A percentile compares a stretch with the other conserved stretches of the same genome.
phyloP scores from a whole-genome alignment of 2,888 invertebrate genomes.

The Drosophila mimetica region DNA sequence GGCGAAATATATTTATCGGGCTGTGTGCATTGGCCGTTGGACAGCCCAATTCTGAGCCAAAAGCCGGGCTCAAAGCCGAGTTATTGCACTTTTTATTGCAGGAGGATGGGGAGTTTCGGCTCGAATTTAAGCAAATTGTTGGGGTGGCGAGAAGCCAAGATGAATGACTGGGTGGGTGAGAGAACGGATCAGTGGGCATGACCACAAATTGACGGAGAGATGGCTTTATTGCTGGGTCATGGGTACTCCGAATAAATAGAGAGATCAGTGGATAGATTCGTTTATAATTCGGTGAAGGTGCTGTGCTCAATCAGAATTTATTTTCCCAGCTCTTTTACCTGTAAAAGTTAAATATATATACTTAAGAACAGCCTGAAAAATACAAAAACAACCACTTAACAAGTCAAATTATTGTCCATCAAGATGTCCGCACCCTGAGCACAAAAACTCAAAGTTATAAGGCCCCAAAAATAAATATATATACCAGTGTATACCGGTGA shows the following conservation, averaged over 20 bases:
- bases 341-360: too few relatives aligned
- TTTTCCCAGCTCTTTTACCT: neutral
- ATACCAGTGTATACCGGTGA: constrained; percentile 20
- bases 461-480: constrained; percentile 15
- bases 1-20: constrained; percentile 50
- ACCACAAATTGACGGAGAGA: constrained; percentile 8
- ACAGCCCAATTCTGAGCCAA: constrained; percentile 40
- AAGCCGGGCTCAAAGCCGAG: constrained; percentile 6
- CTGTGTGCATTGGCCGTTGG: constrained; percentile 30
- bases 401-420: constrained; percentile 62
- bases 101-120: constrained; percentile 54
- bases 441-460: constrained; percentile 24
- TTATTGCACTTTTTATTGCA: constrained; percentile 52
- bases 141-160: constrained; percentile 37
- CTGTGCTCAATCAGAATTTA: too few relatives aligned
- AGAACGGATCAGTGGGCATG: constrained; percentile 3
- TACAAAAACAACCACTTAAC: constrained; percentile 28
- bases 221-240: constrained; percentile 15
- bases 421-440: constrained; percentile 67
- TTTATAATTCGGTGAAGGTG: neutral
- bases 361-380: neutral
- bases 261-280: neutral
- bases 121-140: constrained; percentile 51
- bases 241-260: constrained; percentile 3
- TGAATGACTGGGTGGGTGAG: constrained; percentile 28